These are phyloP conservation scores for Melanotaenia nigrans DNA, from an alignment of 2,797 vertebrate genomes.

Conservation along the genomic window DNA sequence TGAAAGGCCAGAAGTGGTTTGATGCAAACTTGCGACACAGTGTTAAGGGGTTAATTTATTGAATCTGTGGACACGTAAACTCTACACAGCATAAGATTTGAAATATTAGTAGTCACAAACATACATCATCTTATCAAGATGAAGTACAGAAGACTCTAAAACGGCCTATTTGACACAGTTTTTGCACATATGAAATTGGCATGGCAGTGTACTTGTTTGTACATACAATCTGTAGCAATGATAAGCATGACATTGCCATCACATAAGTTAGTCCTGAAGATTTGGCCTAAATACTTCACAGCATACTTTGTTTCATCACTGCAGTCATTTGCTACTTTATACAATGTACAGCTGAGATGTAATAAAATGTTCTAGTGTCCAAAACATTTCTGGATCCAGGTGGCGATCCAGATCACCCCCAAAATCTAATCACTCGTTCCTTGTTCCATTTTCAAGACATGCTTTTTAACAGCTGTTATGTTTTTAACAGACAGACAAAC, in stretches of 20 bases:
- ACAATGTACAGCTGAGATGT: not conserved
- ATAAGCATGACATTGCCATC: not conserved
- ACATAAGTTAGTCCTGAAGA: not conserved
- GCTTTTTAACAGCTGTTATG: no score
- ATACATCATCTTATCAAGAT: not conserved
- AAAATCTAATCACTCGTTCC: no score
- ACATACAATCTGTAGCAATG: not conserved
- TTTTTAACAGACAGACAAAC: no score
- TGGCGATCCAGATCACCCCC: no score
- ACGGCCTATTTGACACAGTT: not conserved
- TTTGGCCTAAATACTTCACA: no score
- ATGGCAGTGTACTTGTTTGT: not conserved
- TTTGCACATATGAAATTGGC: not conserved
- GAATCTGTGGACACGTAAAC: no score
- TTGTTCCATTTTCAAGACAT: no score
- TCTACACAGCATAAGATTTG: not conserved
- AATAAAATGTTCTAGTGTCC: no score
- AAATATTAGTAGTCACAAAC: not conserved
- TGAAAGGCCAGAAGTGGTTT: no score
- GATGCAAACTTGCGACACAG: no score
- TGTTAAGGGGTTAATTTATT: no score
- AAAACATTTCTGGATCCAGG: no score
- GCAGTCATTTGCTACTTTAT: not conserved
- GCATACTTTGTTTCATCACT: not conserved
- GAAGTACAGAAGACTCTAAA: not conserved